phyloP scores from a whole-genome alignment of 1,140 invertebrate genomes.

The Radopholus similis region DNA sequence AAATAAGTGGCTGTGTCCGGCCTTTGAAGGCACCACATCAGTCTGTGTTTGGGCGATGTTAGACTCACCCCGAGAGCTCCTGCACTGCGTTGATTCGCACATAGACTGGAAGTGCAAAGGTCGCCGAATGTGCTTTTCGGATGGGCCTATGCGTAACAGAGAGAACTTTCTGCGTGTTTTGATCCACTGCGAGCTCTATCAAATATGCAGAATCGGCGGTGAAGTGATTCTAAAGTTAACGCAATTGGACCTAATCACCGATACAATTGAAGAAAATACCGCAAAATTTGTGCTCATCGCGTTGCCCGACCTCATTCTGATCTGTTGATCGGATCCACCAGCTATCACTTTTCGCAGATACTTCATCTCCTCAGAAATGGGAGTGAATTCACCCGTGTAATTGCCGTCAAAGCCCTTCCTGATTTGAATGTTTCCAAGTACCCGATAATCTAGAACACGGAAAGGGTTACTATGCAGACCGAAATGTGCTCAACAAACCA shows the following conservation, averaged over 20 bases:
- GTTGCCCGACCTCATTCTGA: slow-evolving; percentile 21
- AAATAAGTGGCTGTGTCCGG: slow-evolving; percentile 56
- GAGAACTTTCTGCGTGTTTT: slow-evolving; percentile 31
- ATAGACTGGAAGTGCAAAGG: slow-evolving; percentile 9
- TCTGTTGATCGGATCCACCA: background rate
- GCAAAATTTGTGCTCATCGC: slow-evolving; percentile 10
- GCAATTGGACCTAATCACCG: slow-evolving; percentile 6
- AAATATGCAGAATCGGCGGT: slow-evolving; percentile 42
- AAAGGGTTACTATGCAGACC: too few relatives aligned
- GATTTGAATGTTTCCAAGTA: slow-evolving; percentile 20
- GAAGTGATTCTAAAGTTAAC: slow-evolving; percentile 37
- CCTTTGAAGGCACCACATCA: slow-evolving; percentile 17
- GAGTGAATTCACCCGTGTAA: slow-evolving; percentile 25
- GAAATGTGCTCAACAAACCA: too few relatives aligned
- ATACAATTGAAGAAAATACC: slow-evolving; percentile 17
- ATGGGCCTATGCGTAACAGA: slow-evolving; percentile 53
- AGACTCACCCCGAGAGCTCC: slow-evolving; percentile 41
- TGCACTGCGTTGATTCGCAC: slow-evolving; percentile 34
- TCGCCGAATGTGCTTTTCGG: background rate
- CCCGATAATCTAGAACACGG: slow-evolving; percentile 5
- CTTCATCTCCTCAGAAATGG: background rate
- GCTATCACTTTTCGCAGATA: background rate
- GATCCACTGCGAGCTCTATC: slow-evolving; percentile 48
- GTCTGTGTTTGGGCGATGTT: slow-evolving; percentile 5
- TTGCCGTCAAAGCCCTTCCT: slow-evolving; percentile 27